Evolutionary conservation across 1,140 invertebrate genomes (phyloP), one percentile per base, ranked within the genome.

Genomic region (Danaus melanippus): DNA sequence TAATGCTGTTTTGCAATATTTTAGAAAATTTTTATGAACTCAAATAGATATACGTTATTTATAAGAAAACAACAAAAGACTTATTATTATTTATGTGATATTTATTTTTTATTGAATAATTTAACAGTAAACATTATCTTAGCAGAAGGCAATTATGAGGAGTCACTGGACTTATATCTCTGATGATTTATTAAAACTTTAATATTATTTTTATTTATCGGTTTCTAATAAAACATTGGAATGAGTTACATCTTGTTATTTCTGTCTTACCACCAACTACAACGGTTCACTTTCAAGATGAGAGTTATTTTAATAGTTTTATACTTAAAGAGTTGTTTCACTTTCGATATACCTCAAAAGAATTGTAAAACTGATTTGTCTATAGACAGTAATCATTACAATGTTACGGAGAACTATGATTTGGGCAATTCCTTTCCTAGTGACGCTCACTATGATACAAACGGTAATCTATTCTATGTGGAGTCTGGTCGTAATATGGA

Each of bases 381-480:
- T 9, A 80, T 82, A 32, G 73, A 75, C 8, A 59, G 74, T 15
- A 65, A 79, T 15, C 57, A 67, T 11, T 80, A 79, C 49, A 74
- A 75, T 50, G 54, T 71, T 1, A 58, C 67, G 0, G 12, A 73
- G 12, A 69, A 64, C 0, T 76, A 76, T 42, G 48, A 74, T 10
- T 58, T 74, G 0, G 71, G 73, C 2, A 68, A 79, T n/a, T 65
- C 64, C 2, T 68, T 62, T 46, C 80, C 80, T 6, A 75, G 70
- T 8, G 76, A 84, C 40, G 73, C 76, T 7, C 78, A 81, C 46
- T 82, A 67, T 50, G 80, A 84, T 56, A 60, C 56, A 9, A 64
- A 64, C 45, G 80, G 76, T 8, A 81, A 84, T 56, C 61, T 84
- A 47, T 84, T 84, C 51, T 84, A 72, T 10, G 76, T 84, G 2